Percentiles rank a stretch among this genome's conserved stretches.
phyloP scores from a whole-genome alignment of 2,888 invertebrate genomes.

The Oscheius sp. region DNA sequence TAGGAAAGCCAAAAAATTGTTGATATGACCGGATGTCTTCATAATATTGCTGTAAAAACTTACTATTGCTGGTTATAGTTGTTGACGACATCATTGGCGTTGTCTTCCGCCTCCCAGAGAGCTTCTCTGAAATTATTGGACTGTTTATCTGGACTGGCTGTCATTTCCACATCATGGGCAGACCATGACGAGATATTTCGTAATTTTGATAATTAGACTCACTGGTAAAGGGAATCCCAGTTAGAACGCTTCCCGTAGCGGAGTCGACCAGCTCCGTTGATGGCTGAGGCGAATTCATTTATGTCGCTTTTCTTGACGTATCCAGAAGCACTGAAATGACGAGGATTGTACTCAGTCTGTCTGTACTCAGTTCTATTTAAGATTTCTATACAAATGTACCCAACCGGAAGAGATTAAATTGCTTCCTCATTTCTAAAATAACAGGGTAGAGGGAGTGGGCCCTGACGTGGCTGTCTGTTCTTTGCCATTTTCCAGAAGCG shows the following conservation, averaged over 20 bases:
- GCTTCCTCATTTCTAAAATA: no score
- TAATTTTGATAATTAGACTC: neutral
- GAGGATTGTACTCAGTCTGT: neutral
- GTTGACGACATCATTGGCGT: neutral
- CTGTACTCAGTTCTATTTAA: no score
- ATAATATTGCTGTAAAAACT: slow-evolving; percentile 3
- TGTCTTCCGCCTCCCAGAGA: slow-evolving; percentile 6
- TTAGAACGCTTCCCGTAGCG: slow-evolving; percentile 62
- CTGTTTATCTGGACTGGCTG: neutral
- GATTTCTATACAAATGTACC: no score
- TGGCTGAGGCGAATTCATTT: slow-evolving; percentile 53
- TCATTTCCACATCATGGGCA: neutral
- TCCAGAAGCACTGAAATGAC: slow-evolving; percentile 22
- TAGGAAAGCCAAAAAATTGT: neutral
- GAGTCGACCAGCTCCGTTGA: slow-evolving; percentile 62
- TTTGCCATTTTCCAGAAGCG: no score
- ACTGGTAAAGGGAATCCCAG: slow-evolving; percentile 38
- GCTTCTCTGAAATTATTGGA: slow-evolving; percentile 19
- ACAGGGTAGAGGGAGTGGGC: no score
- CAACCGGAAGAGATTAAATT: no score
- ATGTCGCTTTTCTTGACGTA: slow-evolving; percentile 57
- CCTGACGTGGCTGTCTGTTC: no score
- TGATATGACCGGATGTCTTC: neutral
- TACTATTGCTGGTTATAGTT: slow-evolving; percentile 19
- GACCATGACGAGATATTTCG: neutral